Base-by-base conservation (phyloP, 2,113 vertebrate species). In the Prinia subflava region DNA sequence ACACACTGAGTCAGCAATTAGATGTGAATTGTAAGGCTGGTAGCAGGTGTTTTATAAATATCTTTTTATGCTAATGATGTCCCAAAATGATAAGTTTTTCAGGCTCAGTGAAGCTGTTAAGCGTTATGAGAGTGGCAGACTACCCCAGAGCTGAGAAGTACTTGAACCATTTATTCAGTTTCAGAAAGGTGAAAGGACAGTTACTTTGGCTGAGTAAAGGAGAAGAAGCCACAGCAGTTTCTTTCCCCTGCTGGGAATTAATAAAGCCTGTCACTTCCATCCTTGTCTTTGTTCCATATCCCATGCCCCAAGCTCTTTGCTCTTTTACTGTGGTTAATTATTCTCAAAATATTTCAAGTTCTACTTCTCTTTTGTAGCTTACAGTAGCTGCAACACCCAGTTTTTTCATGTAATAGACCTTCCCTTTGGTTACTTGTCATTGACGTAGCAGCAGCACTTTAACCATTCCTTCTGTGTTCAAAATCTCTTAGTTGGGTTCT, bases 71-170 rank as follows among this genome's bases (percentile, higher is more conserved):
- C 22, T 87, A 67, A 90, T 90, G 64, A 46, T 53, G 87, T 96
- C 56, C 50, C 76, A 65, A 94, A 96, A 95, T 94, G 64, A 7
- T 57, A 80, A 69, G 53, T 68, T 95, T 89, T 89, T 95, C 71
- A 91, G 86, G 85, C 88, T 95, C 92, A 69, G 2, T 92, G 81
- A 85, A 87, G 62, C 83, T 93, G 67, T 87, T 83, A 93, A 70
- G 60, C 37, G 67, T 83, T 92, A 60, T 84, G 35, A 81, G 41
- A 57, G 52, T 49, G 31, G 49, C 53, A 92, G n/a, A 9, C 50
- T 4, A 4, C 19, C 42, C n/a, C 42, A 44, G 59, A 67, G 52
- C n/a, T 93, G 52, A 87, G 24, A 11, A n/a, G 20, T 47, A 1
- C 25, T 85, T 59, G 35, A 93, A 69, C 24, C 4, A 16, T 47